A percentile compares a stretch with the other conserved stretches of the same genome.
phyloP scores from a whole-genome alignment of 2,888 invertebrate genomes.

The Agrochola macilenta region DNA sequence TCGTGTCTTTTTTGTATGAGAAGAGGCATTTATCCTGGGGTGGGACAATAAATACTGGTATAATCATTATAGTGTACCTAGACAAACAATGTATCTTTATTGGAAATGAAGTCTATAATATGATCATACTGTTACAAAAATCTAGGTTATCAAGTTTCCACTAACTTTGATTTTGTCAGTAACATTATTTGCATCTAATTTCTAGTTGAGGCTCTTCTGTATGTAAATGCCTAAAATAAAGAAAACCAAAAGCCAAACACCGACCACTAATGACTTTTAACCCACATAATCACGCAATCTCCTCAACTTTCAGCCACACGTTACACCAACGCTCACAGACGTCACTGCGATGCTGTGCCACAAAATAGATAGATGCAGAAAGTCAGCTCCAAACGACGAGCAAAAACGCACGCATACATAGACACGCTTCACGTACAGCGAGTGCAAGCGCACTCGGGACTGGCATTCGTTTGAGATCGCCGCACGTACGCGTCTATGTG shows the following conservation, averaged over 20 bases:
- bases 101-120: neutral
- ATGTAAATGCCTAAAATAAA: neutral
- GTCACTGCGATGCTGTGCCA: constrained; percentile 15
- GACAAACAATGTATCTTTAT: neutral
- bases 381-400: neutral
- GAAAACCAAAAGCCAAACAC: constrained; percentile 4
- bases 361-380: neutral
- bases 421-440: neutral
- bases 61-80: neutral
- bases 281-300: constrained; percentile 35
- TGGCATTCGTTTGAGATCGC: too few species aligned
- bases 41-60: too few species aligned
- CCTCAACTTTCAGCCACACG: constrained; percentile 40
- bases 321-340: constrained; percentile 33
- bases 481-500: too few species aligned
- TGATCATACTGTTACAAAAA: neutral
- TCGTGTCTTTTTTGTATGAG: too few species aligned
- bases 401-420: neutral
- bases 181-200: neutral
- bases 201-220: neutral
- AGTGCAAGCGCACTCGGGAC: too few species aligned
- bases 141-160: neutral
- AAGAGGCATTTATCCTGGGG: too few species aligned
- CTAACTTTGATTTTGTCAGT: neutral
- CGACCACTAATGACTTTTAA: constrained; percentile 41